Conservation (phyloP, 2,113 vertebrate species). For the Electrona antarctica region DNA sequence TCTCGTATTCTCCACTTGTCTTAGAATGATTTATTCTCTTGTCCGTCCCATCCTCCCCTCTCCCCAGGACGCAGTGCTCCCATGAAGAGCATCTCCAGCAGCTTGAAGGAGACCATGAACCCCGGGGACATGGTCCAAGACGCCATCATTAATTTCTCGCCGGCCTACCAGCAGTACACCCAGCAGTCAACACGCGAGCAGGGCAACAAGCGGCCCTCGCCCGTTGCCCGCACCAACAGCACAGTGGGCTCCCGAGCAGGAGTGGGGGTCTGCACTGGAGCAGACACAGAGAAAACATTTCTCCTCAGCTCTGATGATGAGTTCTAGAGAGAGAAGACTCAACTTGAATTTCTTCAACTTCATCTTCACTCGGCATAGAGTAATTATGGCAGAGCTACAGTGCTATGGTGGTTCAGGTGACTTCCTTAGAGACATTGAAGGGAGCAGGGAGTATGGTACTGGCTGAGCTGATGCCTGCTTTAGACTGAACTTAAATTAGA, state of each 20-base stretch:
- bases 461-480: no score
- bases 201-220: conserved; percentile 61
- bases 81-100: conserved; percentile 99
- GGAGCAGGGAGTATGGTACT: no score
- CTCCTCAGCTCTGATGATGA: conserved; percentile 96
- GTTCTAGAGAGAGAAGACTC: conserved; percentile 77
- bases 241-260: conserved; percentile 61
- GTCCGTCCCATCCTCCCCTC: background rate
- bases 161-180: conserved; percentile 98
- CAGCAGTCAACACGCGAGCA: conserved; percentile 95
- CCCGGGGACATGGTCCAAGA: conserved; percentile 97
- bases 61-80: conserved; percentile 88
- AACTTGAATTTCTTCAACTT: no score
- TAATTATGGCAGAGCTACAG: no score
- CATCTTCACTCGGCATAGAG: no score
- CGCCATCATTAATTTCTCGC: conserved; percentile 98
- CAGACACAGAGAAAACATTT: conserved; percentile 93
- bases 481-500: no score
- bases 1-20: no score
- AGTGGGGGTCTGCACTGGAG: no score
- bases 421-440: no score
- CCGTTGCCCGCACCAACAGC: conserved; percentile 81
- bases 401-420: no score
- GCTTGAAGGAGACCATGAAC: conserved; percentile 98
- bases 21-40: background rate